Base-by-base conservation (phyloP, 2,113 vertebrate species). In the Sprattus sprattus region DNA sequence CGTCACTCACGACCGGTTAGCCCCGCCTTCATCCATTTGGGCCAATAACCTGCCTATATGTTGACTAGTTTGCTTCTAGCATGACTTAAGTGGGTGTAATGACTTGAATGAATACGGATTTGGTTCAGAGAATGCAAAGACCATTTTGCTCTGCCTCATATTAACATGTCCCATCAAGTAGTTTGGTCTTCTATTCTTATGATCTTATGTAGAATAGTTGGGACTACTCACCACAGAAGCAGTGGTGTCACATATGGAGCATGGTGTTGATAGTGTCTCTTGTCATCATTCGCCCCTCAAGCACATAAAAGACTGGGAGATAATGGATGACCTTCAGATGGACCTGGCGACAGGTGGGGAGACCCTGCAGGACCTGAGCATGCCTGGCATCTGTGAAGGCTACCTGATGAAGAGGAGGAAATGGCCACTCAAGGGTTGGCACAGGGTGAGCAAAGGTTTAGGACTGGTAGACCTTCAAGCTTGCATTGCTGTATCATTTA, bases 371-470 rank as follows among this genome's bases (percentile, higher is more conserved):
- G 93, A 92, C 88, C 87, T 89, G 64, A 93, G 87, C 13, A 91
- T 91, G 82, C 95, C 93, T 0, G 96, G 93, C 57, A 92, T 96
- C 80, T 97, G 97, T 86, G 97, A 98, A 90, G 97, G 97, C 0
- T 97, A 96, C 90, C 90, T 99, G 92, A 96, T 99, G 91, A 99
- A 99, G 95, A 98, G 96, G 92, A 96, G 97, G 88, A 99, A 99
- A 90, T 98, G 97, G 95, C 98, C 97, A 0, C 93, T 99, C 71
- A 99, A 99, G 89, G 98, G 97, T 86, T 99, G 97, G 97, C 98
- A 99, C 94, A 99, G 97, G 96, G 98, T 99, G 89, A 91, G 0
- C 11, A 64, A 64, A 64, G 2, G 52, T 20, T 16, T 20, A 64
- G 22, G 22, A n/a, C 57, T 9, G 22, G 54, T 5, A 60, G 3